These are phyloP conservation scores for Pempheris klunzingeri DNA, from an alignment of 2,797 vertebrate genomes.

Conservation along the genomic window DNA sequence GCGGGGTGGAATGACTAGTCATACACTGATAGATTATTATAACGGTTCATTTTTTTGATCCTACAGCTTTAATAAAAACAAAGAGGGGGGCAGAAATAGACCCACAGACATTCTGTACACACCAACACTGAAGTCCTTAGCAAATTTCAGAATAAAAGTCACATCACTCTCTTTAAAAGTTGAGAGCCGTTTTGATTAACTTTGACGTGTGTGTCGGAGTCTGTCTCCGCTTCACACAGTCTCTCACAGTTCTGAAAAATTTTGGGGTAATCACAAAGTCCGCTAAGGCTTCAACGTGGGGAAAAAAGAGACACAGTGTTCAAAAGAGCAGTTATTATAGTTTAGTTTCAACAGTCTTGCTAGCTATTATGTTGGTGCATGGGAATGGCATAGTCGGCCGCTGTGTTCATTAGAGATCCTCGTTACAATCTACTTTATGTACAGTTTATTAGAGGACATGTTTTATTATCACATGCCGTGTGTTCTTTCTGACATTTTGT, in stretches of 20 bases:
- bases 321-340: conserved; percentile 71
- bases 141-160: conserved; percentile 62
- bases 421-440: conserved; percentile 34
- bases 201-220: conserved; percentile 8
- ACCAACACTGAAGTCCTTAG: conserved; percentile 68
- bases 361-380: conserved; percentile 64
- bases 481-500: conserved; percentile 5
- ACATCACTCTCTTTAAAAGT: conserved; percentile 54
- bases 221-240: conserved; percentile 11
- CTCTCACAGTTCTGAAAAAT: conserved; percentile 62
- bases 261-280: conserved; percentile 55
- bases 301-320: conserved; percentile 80
- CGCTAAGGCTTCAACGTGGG: conserved; percentile 76
- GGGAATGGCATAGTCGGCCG: conserved; percentile 58
- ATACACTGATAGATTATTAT: conserved; percentile 46
- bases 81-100: conserved; percentile 48
- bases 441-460: conserved; percentile 39
- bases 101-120: conserved; percentile 64
- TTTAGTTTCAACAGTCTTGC: conserved; percentile 81
- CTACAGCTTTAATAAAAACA: conserved; percentile 51
- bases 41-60: conserved; percentile 32
- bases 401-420: conserved; percentile 29
- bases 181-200: conserved; percentile 49
- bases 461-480: conserved; percentile 25
- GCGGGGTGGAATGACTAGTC: conserved; percentile 42